Conservation (phyloP, 2,113 vertebrate genomes). For the Anseranas semipalmata region DNA sequence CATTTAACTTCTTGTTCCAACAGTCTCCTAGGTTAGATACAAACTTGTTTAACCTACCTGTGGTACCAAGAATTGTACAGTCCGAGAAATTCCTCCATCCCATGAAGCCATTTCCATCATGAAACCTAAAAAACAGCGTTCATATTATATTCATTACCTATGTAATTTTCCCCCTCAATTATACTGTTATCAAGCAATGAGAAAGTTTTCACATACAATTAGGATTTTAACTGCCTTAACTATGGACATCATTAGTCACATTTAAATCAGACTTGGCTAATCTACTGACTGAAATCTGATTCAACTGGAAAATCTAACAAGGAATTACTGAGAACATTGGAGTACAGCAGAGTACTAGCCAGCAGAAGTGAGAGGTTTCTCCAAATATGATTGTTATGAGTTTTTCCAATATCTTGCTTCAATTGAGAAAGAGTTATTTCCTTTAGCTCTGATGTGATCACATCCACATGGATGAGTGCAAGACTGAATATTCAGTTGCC, state of each 20-base stretch:
- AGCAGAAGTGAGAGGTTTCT: not conserved
- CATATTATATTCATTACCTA: not conserved
- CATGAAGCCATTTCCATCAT: conserved; percentile 99
- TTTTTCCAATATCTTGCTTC: not conserved
- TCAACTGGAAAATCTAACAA: not conserved
- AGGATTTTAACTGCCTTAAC: not conserved
- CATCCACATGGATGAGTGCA: not conserved
- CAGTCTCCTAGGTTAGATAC: not conserved
- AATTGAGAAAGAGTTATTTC: not conserved
- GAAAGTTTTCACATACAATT: not conserved
- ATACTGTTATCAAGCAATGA: not conserved
- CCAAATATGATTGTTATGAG: not conserved
- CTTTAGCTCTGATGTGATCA: not conserved
- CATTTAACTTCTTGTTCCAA: not conserved
- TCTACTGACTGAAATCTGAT: not conserved
- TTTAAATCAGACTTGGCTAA: not conserved
- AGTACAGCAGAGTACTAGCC: not conserved
- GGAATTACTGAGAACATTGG: not conserved
- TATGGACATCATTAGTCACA: not conserved
- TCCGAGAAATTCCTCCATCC: conserved; percentile 97
- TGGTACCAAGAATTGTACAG: conserved; percentile 96
- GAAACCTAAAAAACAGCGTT: conserved; percentile 82
- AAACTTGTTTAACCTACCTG: conserved; percentile 80
- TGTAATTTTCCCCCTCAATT: not conserved
- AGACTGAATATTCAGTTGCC: not conserved